phyloP scores from a whole-genome alignment of 2,888 invertebrate genomes.

The Melanargia galathea region DNA sequence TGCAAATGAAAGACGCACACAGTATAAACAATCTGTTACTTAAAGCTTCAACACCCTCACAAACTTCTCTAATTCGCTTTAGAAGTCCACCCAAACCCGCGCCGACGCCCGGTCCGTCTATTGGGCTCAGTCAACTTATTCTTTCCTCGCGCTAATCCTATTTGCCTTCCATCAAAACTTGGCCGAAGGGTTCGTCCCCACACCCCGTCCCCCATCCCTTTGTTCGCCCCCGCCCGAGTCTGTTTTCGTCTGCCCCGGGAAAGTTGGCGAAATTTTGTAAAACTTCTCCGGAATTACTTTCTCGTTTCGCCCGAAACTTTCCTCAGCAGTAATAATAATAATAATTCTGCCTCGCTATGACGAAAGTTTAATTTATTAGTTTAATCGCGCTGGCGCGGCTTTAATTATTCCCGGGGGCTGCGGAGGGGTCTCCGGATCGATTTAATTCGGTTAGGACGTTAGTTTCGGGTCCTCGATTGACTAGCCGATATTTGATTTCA shows the following conservation, averaged over 20 bases:
- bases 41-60: constrained; percentile 8
- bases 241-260: constrained; percentile 74
- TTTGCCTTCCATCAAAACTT: constrained; percentile 81
- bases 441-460: constrained; percentile 35
- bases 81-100: constrained; percentile 27
- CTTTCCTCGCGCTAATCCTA: constrained; percentile 76
- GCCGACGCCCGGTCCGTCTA: constrained; percentile 49
- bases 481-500: constrained; percentile 39
- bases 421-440: constrained; percentile 33
- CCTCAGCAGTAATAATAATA: constrained; percentile 64
- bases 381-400: constrained; percentile 73
- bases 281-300: constrained; percentile 73
- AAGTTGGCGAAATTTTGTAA: constrained; percentile 70
- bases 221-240: constrained; percentile 60
- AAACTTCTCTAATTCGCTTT: constrained; percentile 31
- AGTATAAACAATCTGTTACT: constrained; percentile 12
- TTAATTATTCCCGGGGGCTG: constrained; percentile 62
- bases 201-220: constrained; percentile 57
- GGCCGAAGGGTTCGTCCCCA: constrained; percentile 64
- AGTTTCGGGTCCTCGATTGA: constrained; percentile 17
- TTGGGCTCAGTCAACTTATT: constrained; percentile 68
- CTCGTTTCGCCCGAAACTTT: constrained; percentile 73
- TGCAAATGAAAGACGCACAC: not conserved
- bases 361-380: constrained; percentile 81
- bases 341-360: constrained; percentile 76